Percentiles rank a stretch among this genome's conserved stretches.
Conservation (phyloP, 2,797 vertebrate genomes). For the Gouania willdenowi region DNA sequence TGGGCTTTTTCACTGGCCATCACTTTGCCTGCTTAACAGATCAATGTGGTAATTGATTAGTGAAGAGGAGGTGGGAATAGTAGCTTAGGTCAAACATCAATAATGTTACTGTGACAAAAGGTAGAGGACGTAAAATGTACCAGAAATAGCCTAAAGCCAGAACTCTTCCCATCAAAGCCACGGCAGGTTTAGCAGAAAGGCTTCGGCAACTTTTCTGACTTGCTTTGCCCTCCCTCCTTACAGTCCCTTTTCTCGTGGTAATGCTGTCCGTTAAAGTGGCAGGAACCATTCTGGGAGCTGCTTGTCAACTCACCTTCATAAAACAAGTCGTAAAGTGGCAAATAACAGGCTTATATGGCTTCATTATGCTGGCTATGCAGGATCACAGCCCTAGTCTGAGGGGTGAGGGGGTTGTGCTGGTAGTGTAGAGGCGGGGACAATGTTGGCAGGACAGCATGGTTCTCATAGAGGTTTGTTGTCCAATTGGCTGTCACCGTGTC, state of each 20-base stretch:
- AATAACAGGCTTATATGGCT: slow-evolving; percentile 82
- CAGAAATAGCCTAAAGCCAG: slow-evolving; percentile 87
- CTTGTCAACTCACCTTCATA: slow-evolving; percentile 84
- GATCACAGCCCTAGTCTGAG: slow-evolving; percentile 65
- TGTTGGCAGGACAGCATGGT: slow-evolving; percentile 52
- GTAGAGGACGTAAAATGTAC: slow-evolving; percentile 88
- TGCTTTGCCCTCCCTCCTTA: slow-evolving; percentile 66
- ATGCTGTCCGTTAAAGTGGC: slow-evolving; percentile 87
- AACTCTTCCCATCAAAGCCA: slow-evolving; percentile 89
- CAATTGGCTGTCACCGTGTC: slow-evolving; percentile 45
- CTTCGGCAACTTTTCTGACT: slow-evolving; percentile 68
- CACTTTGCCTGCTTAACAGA: slow-evolving; percentile 95
- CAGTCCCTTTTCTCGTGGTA: slow-evolving; percentile 83
- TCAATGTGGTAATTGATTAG: slow-evolving; percentile 97
- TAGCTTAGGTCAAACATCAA: slow-evolving; percentile 89
- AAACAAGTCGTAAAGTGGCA: slow-evolving; percentile 82
- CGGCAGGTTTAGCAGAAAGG: slow-evolving; percentile 70
- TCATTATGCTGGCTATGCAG: slow-evolving; percentile 77
- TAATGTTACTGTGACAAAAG: slow-evolving; percentile 84
- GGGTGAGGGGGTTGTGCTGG: slow-evolving; percentile 27
- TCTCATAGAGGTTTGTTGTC: slow-evolving; percentile 60
- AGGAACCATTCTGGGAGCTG: slow-evolving; percentile 83
- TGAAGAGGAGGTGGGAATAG: slow-evolving; percentile 88
- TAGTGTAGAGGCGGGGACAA: slow-evolving; percentile 41
- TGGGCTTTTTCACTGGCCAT: slow-evolving; percentile 88